Percentiles rank a stretch among this genome's conserved stretches.
Conservation (phyloP, 2,797 vertebrate genomes). For the Sebastes hubbsi region DNA sequence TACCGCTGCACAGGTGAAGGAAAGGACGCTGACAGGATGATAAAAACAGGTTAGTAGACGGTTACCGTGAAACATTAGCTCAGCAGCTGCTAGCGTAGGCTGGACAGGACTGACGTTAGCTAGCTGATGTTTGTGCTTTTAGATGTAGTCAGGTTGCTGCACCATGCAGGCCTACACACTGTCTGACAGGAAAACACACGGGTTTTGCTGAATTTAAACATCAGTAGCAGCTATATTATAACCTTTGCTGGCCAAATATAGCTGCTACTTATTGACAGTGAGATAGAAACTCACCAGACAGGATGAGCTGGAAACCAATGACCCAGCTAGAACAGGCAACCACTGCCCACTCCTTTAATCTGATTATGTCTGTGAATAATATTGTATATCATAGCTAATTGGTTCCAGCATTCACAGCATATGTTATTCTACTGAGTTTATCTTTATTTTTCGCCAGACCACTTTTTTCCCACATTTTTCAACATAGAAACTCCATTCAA, state of each 20-base stretch:
- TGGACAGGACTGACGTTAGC: background rate
- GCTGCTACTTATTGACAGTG: background rate
- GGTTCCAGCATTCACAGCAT: too few species aligned
- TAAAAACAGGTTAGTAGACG: background rate
- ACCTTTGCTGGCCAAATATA: background rate
- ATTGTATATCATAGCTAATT: too few species aligned
- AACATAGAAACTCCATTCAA: too few species aligned
- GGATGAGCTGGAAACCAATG: background rate
- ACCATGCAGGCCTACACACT: background rate
- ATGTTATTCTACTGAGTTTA: too few species aligned
- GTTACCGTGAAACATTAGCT: conserved; percentile 11
- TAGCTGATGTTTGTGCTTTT: background rate
- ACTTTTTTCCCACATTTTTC: too few species aligned
- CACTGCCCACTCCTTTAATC: too few species aligned
- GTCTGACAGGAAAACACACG: background rate
- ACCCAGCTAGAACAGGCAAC: background rate
- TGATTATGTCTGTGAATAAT: background rate
- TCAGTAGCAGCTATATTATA: background rate
- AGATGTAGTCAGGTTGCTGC: background rate
- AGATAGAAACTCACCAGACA: background rate
- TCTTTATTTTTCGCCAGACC: too few species aligned
- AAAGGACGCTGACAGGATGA: background rate
- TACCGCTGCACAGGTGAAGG: background rate
- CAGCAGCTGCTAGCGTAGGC: conserved; percentile 22
- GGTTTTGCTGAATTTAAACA: too few species aligned